phyloP scores from a whole-genome alignment of 1,140 invertebrate genomes.

The Rhynchophorus ferrugineus region DNA sequence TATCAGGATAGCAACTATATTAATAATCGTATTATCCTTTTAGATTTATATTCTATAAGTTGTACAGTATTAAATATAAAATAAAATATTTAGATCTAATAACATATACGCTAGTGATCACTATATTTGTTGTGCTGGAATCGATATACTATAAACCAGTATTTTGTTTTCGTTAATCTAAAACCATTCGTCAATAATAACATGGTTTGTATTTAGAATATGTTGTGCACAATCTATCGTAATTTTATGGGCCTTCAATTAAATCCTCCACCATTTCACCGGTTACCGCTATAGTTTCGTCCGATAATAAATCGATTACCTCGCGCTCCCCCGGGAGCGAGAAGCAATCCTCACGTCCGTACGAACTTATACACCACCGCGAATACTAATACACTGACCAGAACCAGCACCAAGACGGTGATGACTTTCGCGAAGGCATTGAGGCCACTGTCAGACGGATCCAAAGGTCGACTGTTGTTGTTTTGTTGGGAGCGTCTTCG shows the following conservation, averaged over 20 bases:
- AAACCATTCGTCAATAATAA: too few species aligned
- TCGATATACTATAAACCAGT: too few species aligned
- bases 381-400: slow-evolving; percentile 66
- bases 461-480: slow-evolving; percentile 45
- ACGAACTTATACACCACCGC: slow-evolving; percentile 69
- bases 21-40: not conserved
- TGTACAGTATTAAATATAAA: not conserved
- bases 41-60: slow-evolving; percentile 1
- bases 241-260: not conserved
- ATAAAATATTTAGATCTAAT: not conserved
- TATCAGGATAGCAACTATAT: too few species aligned
- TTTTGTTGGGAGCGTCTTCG: slow-evolving; percentile 49
- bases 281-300: slow-evolving; percentile 14
- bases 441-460: slow-evolving; percentile 54
- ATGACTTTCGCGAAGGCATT: slow-evolving; percentile 65
- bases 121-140: too few species aligned
- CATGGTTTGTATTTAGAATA: too few species aligned
- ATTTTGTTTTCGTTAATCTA: too few species aligned
- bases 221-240: not conserved
- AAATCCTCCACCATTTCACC: not conserved
- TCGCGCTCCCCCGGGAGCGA: slow-evolving; percentile 48
- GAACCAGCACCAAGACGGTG: slow-evolving; percentile 59
- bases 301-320: slow-evolving; percentile 22
- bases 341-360: slow-evolving; percentile 65
- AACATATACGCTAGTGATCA: not conserved